phyloP scores from a whole-genome alignment of 2,113 vertebrate genomes.

The Tachysurus fulvidraco region DNA sequence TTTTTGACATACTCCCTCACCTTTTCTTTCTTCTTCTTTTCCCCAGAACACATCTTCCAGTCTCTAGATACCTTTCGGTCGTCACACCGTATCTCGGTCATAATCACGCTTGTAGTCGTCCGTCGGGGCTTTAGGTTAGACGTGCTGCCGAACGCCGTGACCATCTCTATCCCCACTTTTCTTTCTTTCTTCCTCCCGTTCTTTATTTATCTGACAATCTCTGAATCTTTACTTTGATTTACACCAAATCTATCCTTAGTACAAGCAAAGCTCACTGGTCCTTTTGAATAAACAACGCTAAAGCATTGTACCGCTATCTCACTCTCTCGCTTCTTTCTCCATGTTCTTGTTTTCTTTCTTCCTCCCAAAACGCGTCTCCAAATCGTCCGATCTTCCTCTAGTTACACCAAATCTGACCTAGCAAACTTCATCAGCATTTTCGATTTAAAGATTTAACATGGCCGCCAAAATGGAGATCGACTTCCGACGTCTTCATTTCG shows the following conservation, averaged over 20 bases:
- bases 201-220: background rate
- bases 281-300: background rate
- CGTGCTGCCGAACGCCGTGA: background rate
- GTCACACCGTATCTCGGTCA: background rate
- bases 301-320: too few relatives aligned
- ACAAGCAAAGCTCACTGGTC: background rate
- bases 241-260: background rate
- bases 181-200: background rate
- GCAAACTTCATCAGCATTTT: background rate
- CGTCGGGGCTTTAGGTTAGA: background rate
- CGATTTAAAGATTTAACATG: background rate
- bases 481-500: background rate
- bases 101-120: background rate
- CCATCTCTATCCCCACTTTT: background rate
- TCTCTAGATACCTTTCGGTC: background rate
- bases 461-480: background rate
- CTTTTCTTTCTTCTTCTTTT: conserved; percentile 35
- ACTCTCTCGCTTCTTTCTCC: background rate
- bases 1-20: conserved; percentile 44
- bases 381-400: background rate
- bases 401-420: background rate
- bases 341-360: background rate
- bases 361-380: background rate
- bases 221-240: background rate
- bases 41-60: background rate